Base-by-base conservation (phyloP, 2,113 vertebrate species). In the Chloropsis hardwickii region DNA sequence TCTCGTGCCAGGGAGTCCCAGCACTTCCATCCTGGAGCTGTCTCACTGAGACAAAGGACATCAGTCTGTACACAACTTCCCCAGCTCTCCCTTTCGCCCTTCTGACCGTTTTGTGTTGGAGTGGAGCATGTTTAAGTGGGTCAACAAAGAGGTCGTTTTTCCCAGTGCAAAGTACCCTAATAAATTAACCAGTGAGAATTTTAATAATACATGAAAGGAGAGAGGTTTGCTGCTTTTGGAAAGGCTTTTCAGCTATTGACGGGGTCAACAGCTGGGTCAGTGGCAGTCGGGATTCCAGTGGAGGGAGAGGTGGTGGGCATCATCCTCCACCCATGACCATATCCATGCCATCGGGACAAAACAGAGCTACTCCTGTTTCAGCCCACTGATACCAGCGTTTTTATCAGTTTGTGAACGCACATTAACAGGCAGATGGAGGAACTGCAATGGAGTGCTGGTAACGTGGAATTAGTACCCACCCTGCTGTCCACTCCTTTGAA, bases 161-260 rank as follows among this genome's bases (percentile, higher is more conserved):
- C 95, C 91, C 93, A 90, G 88, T 31, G 58, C 92, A 94, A 33
- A 96, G 47, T 95, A 53, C 85, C 92, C 82, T 96, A 91, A 94
- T 76, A 95, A 95, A 96, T 97, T 96, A 97, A 97, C 91, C 71
- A 96, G 93, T 54, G 81, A 65, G 50, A 50, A 81, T 97, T 92
- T 97, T 86, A 95, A 67, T 91, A 92, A 94, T 89, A 86, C 80
- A 91, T 95, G 95, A 89, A 92, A 83, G 85, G 72, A 86, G 95
- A 90, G 80, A 92, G 67, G 62, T 88, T 87, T 5, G 16, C 79
- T 17, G 21, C 86, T 76, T 96, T 88, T 88, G 94, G 94, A 91
- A 97, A 72, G 70, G 82, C 93, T 91, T 96, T 94, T 94, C 86
- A 96, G 82, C 74, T 88, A 51, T 67, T 66, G 62, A 78, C 1